Evolutionary conservation across 1,140 invertebrate species (phyloP).

Genomic region (Cydia fagiglandana): DNA sequence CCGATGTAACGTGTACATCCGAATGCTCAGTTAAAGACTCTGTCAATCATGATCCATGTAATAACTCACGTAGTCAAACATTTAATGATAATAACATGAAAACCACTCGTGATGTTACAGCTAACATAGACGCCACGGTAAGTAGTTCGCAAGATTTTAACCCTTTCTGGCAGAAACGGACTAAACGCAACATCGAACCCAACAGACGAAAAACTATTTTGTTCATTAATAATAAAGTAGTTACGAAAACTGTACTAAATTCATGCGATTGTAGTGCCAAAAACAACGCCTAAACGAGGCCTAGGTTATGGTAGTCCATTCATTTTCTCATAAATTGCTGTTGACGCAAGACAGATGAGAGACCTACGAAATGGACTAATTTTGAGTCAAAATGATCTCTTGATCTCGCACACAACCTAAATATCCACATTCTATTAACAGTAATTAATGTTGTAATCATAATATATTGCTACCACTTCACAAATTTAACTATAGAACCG

Average conservation of each 20-base stretch:
- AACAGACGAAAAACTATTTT: conserved; percentile 75
- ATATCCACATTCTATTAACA: conserved; percentile 32
- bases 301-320: conserved; percentile 46
- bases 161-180: conserved; percentile 73
- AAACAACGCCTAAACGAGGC: conserved; percentile 43
- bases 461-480: not conserved
- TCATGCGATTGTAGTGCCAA: conserved; percentile 44
- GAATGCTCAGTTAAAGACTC: conserved; percentile 42
- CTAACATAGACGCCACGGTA: conserved; percentile 54
- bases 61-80: conserved; percentile 39
- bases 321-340: conserved; percentile 62
- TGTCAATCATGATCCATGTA: conserved; percentile 43
- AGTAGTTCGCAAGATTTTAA: conserved; percentile 71
- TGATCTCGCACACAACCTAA: conserved; percentile 51
- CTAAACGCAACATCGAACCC: conserved; percentile 65
- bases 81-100: conserved; percentile 32
- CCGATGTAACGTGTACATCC: conserved; percentile 52
- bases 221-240: conserved; percentile 74
- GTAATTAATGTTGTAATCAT: not conserved
- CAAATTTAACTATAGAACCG: not conserved
- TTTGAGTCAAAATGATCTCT: conserved; percentile 66
- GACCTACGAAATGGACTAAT: conserved; percentile 46
- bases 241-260: conserved; percentile 53
- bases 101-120: conserved; percentile 41
- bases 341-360: conserved; percentile 62